These are phyloP conservation scores for Adelosebastes latens DNA, from an alignment of 2,797 vertebrate species.

Conservation along the genomic window DNA sequence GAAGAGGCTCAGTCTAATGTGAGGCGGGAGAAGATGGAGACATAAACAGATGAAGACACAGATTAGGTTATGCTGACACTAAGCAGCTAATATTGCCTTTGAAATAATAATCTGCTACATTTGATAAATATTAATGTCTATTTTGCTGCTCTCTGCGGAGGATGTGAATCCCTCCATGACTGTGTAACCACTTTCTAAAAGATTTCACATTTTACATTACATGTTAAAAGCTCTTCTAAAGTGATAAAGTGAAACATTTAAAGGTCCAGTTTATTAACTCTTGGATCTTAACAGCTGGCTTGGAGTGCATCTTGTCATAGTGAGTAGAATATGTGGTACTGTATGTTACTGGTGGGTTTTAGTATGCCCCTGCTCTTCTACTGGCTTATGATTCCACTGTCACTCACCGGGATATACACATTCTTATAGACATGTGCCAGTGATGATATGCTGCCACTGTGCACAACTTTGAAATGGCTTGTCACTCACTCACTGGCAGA, in stretches of 20 bases:
- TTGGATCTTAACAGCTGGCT: background rate
- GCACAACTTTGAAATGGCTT: background rate
- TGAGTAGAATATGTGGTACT: background rate
- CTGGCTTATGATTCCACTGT: background rate
- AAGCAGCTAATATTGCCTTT: constrained; percentile 35
- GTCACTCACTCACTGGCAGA: background rate
- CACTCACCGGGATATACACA: background rate
- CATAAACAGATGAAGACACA: constrained; percentile 32
- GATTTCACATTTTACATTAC: background rate
- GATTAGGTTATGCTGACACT: constrained; percentile 50
- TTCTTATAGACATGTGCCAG: background rate
- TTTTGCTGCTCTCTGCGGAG: background rate
- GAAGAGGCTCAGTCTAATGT: constrained; percentile 29
- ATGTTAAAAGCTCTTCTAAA: background rate
- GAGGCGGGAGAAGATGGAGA: constrained; percentile 23
- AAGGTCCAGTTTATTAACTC: background rate
- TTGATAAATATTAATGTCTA: constrained; percentile 21
- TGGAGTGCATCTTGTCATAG: background rate
- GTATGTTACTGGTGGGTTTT: background rate
- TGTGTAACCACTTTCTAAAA: background rate
- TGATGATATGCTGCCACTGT: background rate
- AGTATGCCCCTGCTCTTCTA: background rate
- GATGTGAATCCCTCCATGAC: background rate
- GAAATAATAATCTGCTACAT: constrained; percentile 39
- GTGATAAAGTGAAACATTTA: background rate